These are phyloP conservation scores for Athetis lepigone DNA, from an alignment of 2,888 invertebrate species.

Conservation along the genomic window DNA sequence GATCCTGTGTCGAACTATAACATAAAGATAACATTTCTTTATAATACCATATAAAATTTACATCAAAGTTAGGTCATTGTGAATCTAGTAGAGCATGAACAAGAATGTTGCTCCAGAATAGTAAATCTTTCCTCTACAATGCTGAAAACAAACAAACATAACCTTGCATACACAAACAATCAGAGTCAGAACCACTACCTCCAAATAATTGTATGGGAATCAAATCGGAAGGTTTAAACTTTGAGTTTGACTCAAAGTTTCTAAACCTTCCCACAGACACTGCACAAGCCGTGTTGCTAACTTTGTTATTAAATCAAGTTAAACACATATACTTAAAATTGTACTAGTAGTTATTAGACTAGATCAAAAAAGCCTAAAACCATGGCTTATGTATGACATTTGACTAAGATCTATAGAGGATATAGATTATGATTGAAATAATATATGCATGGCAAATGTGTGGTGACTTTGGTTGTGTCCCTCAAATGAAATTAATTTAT, in stretches of 20 bases:
- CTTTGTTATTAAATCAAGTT: background rate
- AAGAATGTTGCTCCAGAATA: too few species aligned
- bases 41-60: background rate
- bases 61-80: too few species aligned
- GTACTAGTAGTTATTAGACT: background rate
- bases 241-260: too few species aligned
- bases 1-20: constrained; percentile 81
- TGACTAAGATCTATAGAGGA: too few species aligned
- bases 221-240: too few species aligned
- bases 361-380: background rate
- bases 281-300: background rate
- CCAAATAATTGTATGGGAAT: background rate
- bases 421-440: too few species aligned
- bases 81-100: too few species aligned
- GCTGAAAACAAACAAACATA: too few species aligned
- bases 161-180: background rate
- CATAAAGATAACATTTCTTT: constrained; percentile 16
- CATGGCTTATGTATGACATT: background rate
- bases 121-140: too few species aligned
- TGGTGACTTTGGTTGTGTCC: constrained; percentile 9
- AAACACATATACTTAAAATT: background rate
- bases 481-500: constrained; percentile 11
- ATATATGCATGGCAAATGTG: constrained; percentile 2
- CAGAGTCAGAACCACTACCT: background rate
- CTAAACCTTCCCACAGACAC: background rate